Evolutionary conservation across 2,113 vertebrate genomes (phyloP).

Genomic region (Cnemophilus loriae): DNA sequence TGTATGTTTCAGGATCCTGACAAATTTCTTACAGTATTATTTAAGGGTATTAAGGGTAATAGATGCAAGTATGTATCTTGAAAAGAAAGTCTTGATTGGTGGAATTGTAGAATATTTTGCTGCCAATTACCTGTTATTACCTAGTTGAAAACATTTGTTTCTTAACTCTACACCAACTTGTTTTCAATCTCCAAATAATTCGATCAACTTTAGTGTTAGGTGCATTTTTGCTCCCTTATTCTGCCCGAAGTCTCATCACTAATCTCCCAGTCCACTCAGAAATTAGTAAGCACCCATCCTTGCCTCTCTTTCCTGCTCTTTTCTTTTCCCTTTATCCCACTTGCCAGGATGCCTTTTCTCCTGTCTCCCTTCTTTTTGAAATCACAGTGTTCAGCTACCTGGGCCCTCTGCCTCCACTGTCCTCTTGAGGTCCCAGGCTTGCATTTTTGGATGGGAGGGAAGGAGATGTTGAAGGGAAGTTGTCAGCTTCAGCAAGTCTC

Average conservation of each 20-base stretch:
- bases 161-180: neutral
- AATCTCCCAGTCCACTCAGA: neutral
- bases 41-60: neutral
- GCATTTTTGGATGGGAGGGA: neutral
- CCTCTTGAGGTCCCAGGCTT: neutral
- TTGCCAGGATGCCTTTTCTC: neutral
- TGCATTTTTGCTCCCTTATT: neutral
- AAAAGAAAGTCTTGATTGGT: neutral
- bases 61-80: neutral
- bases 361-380: neutral
- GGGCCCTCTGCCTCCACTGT: neutral
- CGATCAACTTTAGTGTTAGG: neutral
- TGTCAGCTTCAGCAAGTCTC: neutral
- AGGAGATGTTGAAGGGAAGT: neutral
- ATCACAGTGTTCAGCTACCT: fast-evolving
- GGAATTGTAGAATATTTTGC: neutral
- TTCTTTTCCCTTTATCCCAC: neutral
- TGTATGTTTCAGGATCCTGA: neutral
- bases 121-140: neutral
- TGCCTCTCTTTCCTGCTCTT: neutral
- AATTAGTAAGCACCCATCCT: neutral
- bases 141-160: neutral
- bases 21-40: neutral
- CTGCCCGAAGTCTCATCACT: neutral
- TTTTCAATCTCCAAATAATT: neutral